Evolutionary conservation across 2,797 vertebrate genomes (phyloP), one percentile per base, ranked within the genome.

Genomic region (Pterois miles): DNA sequence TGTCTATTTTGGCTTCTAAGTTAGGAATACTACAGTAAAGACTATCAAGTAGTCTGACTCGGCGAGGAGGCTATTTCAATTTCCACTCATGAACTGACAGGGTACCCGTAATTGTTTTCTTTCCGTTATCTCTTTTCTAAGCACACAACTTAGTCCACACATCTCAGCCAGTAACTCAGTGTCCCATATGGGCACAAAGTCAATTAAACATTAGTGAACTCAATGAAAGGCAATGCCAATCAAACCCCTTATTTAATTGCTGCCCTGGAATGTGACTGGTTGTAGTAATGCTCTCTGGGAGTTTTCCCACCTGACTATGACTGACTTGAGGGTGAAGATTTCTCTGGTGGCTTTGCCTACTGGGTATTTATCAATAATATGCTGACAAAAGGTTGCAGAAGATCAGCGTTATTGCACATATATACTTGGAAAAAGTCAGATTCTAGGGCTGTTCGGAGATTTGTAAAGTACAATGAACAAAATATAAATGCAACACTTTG

Each of bases 191-290:
- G 27, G 25, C 16, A 43, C 56, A 68, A 68, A 82, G 54, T 71
- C 65, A 79, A 82, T 78, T 75, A 70, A 80, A 71, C 63, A 23
- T 59, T 20, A 56, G 33, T 20, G 46, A 67, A 69, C 29, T 43
- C 38, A 53, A 52, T 66, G 31, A 71, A 80, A 65, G 40, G 22
- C 18, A 52, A 48, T 18, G 58, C 23, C 73, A 80, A 68, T 65
- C 62, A 84, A 68, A 65, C 6, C 23, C 20, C 13, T 56, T 63
- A 2, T 79, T 77, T 71, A 40, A 59, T 56, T 72, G 52, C 40
- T 22, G 38, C 4, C 3, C 25, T 65, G 33, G 22, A 57, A 54
- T 64, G 3, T n/a, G 11, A 1, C 23, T 5, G 3, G 18, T 8
- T 31, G 27, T 46, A 34, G 65, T 31, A 50, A 76, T 22, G 54